Percentiles rank a stretch among this genome's conserved stretches.
These are phyloP conservation scores for Hermaeophaga mercurialis DNA, from an alignment of 2,888 invertebrate species.

Conservation along the genomic window DNA sequence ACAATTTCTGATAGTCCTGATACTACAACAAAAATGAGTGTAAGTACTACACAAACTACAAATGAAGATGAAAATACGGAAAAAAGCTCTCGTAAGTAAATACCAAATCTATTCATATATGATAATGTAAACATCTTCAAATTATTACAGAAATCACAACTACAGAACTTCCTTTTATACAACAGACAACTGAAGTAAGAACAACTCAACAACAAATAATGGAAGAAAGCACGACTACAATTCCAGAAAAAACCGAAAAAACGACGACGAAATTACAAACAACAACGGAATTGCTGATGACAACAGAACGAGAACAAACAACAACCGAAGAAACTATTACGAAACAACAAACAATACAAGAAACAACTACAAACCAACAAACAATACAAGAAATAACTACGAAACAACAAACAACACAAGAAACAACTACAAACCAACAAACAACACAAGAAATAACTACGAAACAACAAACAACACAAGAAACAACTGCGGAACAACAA, in stretches of 20 bases:
- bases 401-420: constrained; percentile 12
- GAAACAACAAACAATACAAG: not conserved
- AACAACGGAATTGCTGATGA: no score
- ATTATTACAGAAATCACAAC: constrained; percentile 9
- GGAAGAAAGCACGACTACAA: not conserved
- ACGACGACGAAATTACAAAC: no score
- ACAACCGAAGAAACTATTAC: not conserved
- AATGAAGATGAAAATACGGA: no score
- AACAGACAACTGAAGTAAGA: not conserved
- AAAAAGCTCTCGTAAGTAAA: no score
- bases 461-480: no score
- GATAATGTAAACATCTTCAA: no score
- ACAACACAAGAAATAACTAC: not conserved
- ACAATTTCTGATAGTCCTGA: constrained; percentile 20
- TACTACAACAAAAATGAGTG: not conserved
- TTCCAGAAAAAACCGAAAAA: not conserved
- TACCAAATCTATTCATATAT: no score
- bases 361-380: not conserved
- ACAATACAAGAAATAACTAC: constrained; percentile 1
- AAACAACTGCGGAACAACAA: no score
- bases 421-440: not conserved
- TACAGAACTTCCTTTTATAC: constrained; percentile 6
- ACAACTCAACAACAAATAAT: not conserved
- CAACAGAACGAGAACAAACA: no score
- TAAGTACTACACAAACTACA: no score